Evolutionary conservation across 1,140 invertebrate genomes (phyloP).

Genomic region (Portunus trituberculatus): DNA sequence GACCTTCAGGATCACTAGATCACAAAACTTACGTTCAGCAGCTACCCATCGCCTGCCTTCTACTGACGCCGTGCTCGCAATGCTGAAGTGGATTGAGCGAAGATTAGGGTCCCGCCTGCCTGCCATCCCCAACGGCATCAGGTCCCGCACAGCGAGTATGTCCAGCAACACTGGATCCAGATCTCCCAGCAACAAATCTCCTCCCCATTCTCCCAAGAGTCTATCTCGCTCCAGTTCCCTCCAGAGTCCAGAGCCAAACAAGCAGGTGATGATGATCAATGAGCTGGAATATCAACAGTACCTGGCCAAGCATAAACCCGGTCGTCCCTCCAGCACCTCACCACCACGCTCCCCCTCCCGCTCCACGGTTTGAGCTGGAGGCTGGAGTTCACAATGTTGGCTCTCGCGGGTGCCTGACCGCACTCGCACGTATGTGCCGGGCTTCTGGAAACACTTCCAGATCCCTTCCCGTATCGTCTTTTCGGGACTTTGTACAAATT

Average conservation of each 20-base stretch:
- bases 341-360: slow-evolving; percentile 61
- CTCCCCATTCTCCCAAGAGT: slow-evolving; percentile 37
- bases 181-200: slow-evolving; percentile 35
- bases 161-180: slow-evolving; percentile 4
- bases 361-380: slow-evolving; percentile 49
- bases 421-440: neutral
- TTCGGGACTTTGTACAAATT: slow-evolving; percentile 39
- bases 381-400: neutral
- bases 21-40: slow-evolving; percentile 91
- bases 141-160: slow-evolving; percentile 58
- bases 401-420: neutral
- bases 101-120: slow-evolving; percentile 84
- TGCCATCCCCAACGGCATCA: slow-evolving; percentile 39
- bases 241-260: slow-evolving; percentile 54
- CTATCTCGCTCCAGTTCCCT: slow-evolving; percentile 66
- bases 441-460: slow-evolving; percentile 5
- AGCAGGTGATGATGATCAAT: slow-evolving; percentile 63
- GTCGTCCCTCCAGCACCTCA: slow-evolving; percentile 42
- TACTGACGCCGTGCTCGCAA: slow-evolving; percentile 92
- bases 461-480: neutral
- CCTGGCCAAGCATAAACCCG: slow-evolving; percentile 52
- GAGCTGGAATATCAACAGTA: slow-evolving; percentile 59
- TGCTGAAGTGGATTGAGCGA: slow-evolving; percentile 93
- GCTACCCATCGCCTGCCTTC: slow-evolving; percentile 92
- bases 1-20: slow-evolving; percentile 92